Evolutionary conservation across 1,140 invertebrate genomes (phyloP).

Genomic region (Drosophila funebris): DNA sequence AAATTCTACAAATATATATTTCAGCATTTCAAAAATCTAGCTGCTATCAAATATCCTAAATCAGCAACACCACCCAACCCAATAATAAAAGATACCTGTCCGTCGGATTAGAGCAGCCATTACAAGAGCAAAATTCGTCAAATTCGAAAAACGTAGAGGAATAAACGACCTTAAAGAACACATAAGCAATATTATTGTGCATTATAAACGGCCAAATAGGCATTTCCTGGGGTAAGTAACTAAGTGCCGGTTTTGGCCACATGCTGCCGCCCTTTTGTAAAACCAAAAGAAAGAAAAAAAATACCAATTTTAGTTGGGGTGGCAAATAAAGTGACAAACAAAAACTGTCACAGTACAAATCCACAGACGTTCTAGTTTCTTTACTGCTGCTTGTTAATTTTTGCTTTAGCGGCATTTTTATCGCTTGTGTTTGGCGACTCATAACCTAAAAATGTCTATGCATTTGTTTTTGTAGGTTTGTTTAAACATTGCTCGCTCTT

Average conservation of each 20-base stretch:
- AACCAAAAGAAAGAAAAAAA: constrained; percentile 13
- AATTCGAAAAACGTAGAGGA: constrained; percentile 1
- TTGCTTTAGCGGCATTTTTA: constrained; percentile 63
- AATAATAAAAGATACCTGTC: constrained; percentile 14
- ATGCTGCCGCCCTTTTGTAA: constrained; percentile 19
- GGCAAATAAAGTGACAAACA: constrained; percentile 18
- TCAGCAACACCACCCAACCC: neutral
- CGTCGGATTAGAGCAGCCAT: constrained; percentile 5
- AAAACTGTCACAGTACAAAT: constrained; percentile 8
- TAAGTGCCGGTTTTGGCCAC: constrained; percentile 34
- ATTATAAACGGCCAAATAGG: constrained; percentile 36
- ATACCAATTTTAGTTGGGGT: constrained; percentile 25
- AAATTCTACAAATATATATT: constrained; percentile 33
- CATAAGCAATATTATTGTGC: constrained; percentile 54
- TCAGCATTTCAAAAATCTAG: constrained; percentile 39
- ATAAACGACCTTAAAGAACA: constrained; percentile 25
- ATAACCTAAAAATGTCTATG: constrained; percentile 65
- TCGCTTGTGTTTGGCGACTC: constrained; percentile 35
- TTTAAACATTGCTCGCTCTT: constrained; percentile 59
- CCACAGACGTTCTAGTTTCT: constrained; percentile 14
- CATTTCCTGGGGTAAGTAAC: constrained; percentile 36
- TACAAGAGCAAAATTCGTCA: constrained; percentile 15
- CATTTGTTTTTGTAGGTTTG: constrained; percentile 72
- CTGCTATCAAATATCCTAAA: constrained; percentile 21
- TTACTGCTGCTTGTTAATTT: constrained; percentile 16